Base-by-base conservation (phyloP, 2,888 invertebrate genomes). In the Zygaena filipendulae region DNA sequence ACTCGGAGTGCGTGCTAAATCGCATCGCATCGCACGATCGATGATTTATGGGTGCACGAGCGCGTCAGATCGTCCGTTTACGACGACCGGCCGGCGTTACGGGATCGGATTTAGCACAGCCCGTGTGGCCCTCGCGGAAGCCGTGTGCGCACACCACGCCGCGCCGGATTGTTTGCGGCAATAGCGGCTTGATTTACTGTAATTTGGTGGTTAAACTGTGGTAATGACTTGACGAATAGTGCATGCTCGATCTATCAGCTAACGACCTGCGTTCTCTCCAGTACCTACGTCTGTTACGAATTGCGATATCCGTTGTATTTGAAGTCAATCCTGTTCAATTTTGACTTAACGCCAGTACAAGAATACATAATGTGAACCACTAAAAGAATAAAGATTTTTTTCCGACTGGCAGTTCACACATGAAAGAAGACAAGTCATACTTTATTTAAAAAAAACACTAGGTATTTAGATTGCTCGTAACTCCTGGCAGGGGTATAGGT, bases 1-100 rank as follows among this genome's bases (percentile, higher is more conserved):
- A 66, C 35, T 43, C 50, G 39, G 30, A 42, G 35, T 35, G 54
- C 57, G 51, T 57, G 54, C 36, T 51, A 47, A 63, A 70, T 64
- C 55, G 67, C 59, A 57, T 49, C 53, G 56, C 53, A 60, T 68
- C 67, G 62, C 59, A 49, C 54, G 60, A 60, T 67, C 53, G 52
- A 54, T 69, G 69, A 69, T 68, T 70, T 70, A 69, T 55, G 59
- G 37, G 38, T 37, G 50, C 51, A 55, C 52, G 52, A 50, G 52
- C 61, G 59, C 52, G 57, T 64, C 61, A 53, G 64, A 67, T 67
- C 57, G 59, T 44, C 43, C 49, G 54, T 69, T 69, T 67, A 69
- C 61, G 63, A 60, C 38, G 30, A 39, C 32, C n/a, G n/a, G n/a
- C n/a, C n/a, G n/a, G 39, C 38, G 42, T 49, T 48, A 42, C 46